These are phyloP conservation scores for Acropora tenuis DNA, from an alignment of 64 coral and sea anemone species.

Conservation along the genomic window DNA sequence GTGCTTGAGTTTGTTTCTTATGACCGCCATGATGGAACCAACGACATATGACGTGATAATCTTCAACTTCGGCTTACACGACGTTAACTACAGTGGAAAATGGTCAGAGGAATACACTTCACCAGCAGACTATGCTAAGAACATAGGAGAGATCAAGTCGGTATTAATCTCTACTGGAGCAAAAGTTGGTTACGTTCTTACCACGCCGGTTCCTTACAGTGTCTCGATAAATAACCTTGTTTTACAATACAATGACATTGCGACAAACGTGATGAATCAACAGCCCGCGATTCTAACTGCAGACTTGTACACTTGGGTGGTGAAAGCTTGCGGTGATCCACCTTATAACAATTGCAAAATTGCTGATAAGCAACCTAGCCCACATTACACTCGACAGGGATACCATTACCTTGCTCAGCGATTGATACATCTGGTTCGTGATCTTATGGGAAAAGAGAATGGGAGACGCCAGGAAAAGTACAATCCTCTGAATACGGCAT, in stretches of 20 bases:
- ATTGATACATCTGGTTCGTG: conserved; percentile 22
- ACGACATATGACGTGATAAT: conserved; percentile 82
- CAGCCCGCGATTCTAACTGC: conserved; percentile 29
- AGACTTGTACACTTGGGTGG: conserved; percentile 81
- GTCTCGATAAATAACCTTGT: conserved; percentile 63
- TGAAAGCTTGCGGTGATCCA: conserved; percentile 42
- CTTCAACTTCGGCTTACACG: conserved; percentile 93
- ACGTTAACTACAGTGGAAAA: conserved; percentile 38
- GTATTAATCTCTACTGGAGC: conserved; percentile 57
- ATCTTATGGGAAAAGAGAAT: not conserved
- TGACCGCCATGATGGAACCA: conserved; percentile 34
- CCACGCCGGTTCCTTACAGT: conserved; percentile 79
- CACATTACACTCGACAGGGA: conserved; percentile 76
- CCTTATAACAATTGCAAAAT: conserved; percentile 73
- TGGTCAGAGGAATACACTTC: conserved; percentile 56
- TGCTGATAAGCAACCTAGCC: conserved; percentile 75
- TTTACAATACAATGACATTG: conserved; percentile 61
- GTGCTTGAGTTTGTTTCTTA: conserved; percentile 71
- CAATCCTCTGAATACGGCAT: not conserved
- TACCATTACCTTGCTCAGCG: conserved; percentile 70
- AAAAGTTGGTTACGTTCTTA: conserved; percentile 76
- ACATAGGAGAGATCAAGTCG: conserved; percentile 46
- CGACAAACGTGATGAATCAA: conserved; percentile 53
- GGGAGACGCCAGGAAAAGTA: not conserved
- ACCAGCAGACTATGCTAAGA: conserved; percentile 37